Evolutionary conservation across 2,888 invertebrate species (phyloP).

Genomic region (Anagyrus pseudococci): DNA sequence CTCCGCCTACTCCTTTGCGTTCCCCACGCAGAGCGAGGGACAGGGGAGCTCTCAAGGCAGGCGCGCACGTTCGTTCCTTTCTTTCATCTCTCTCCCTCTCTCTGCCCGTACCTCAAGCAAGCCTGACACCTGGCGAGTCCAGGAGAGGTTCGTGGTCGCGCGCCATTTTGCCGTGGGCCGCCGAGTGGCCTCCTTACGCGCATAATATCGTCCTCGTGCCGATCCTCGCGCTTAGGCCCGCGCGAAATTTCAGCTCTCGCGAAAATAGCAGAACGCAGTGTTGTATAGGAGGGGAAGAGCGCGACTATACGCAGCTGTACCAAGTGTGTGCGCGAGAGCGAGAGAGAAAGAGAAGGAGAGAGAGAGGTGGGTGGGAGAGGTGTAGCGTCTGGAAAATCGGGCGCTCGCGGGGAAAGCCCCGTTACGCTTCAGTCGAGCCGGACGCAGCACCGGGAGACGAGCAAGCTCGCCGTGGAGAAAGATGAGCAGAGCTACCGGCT

Average conservation of each 20-base stretch:
- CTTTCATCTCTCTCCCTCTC: conserved; percentile 10
- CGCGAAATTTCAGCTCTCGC: too few relatives aligned
- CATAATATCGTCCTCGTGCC: conserved; percentile 46
- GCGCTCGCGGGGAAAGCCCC: conserved; percentile 33
- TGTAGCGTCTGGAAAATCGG: conserved; percentile 24
- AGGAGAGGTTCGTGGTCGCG: too few relatives aligned
- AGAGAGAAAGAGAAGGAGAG: not conserved
- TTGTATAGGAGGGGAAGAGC: not conserved
- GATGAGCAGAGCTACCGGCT: not conserved
- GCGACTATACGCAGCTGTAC: not conserved
- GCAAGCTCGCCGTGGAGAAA: not conserved
- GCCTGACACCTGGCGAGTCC: conserved; percentile 21
- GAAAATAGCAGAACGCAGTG: too few relatives aligned
- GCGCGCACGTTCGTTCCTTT: too few relatives aligned
- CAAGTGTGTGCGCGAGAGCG: not conserved
- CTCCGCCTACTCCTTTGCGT: too few relatives aligned
- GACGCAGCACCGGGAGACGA: not conserved
- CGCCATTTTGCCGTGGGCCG: conserved; percentile 23
- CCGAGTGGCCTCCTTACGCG: conserved; percentile 11
- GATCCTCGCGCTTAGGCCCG: too few relatives aligned
- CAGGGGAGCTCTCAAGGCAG: too few relatives aligned
- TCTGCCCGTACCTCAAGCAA: conserved; percentile 9
- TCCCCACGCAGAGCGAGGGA: too few relatives aligned
- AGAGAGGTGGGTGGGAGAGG: not conserved
- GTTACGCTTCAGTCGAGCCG: conserved; percentile 35